A percentile compares a stretch with the other conserved stretches of the same genome.
These are phyloP conservation scores for Teleogryllus oceanicus DNA, from an alignment of 2,888 invertebrate species.

Conservation along the genomic window DNA sequence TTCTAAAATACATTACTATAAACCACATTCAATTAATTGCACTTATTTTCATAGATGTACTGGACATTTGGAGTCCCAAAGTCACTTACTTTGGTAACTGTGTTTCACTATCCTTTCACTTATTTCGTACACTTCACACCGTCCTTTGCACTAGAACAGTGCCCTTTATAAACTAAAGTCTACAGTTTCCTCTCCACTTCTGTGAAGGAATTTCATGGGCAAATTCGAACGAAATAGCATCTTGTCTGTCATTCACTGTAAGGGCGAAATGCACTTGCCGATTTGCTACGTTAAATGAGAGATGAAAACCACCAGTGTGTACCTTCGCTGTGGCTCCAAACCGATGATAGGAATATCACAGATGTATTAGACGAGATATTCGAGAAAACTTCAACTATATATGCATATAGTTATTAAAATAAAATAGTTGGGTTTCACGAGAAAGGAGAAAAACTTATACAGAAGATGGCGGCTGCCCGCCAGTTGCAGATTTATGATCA, in stretches of 20 bases:
- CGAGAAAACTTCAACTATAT: slow-evolving; percentile 31
- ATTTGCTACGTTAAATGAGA: slow-evolving; percentile 29
- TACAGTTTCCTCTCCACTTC: no score
- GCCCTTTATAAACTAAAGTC: no score
- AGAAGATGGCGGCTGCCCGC: slow-evolving; percentile 59
- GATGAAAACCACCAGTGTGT: slow-evolving; percentile 27
- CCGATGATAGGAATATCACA: slow-evolving; percentile 30
- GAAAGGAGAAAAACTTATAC: slow-evolving; percentile 52
- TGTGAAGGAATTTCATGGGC: neutral
- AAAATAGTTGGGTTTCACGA: slow-evolving; percentile 39
- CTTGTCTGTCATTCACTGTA: slow-evolving; percentile 20
- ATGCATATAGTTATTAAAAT: slow-evolving; percentile 35
- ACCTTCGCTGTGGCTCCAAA: slow-evolving; percentile 36
- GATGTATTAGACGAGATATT: slow-evolving; percentile 31
- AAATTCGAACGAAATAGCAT: neutral
- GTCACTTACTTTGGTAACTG: slow-evolving; percentile 18
- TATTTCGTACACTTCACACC: slow-evolving; percentile 4
- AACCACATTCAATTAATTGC: neutral
- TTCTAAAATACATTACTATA: no score
- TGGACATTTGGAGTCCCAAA: neutral
- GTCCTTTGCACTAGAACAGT: no score
- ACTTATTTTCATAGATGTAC: neutral
- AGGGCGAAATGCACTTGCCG: slow-evolving; percentile 23
- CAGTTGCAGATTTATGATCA: slow-evolving; percentile 45
- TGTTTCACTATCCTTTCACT: neutral